Evolutionary conservation across 2,888 invertebrate species (phyloP), one percentile per base, ranked within the genome.

Genomic region (Acleris cristana): DNA sequence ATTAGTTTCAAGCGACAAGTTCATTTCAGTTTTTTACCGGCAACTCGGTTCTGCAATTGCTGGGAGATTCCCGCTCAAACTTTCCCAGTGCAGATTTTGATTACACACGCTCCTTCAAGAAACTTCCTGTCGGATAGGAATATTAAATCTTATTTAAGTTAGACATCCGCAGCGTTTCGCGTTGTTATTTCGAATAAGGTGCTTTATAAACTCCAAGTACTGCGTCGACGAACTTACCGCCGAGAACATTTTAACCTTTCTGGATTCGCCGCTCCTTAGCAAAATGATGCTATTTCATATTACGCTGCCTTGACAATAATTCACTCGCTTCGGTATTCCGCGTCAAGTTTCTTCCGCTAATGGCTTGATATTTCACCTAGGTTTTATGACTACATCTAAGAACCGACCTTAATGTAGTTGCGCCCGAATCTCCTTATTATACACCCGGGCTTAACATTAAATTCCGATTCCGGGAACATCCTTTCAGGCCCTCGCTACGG

Each of bases 71-170:
- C 83, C 80, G 85, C 80, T 72, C 81, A 86, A 91, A 92, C 84
- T 92, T 90, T 82, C 78, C 76, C 85, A 82, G 81, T 89, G 90
- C 88, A 89, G 89, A 90, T 92, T 92, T 91, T 92, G 91, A 92
- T 92, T 92, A 92, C 91, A 92, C 86, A 90, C 91, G 90, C 90
- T 92, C 85, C 87, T 89, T 87, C 84, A 85, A 83, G 83, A 88
- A 92, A 88, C 88, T 92, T 89, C 86, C 84, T 86, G 85, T 79
- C 80, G 87, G 90, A 89, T 90, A 87, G 86, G 91, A 92, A 92
- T 92, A 92, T 92, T 92, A 92, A 92, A 92, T 92, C 90, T 89
- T 91, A 91, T 92, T 92, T 92, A 91, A 92, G 86, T 92, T 91
- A 90, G 90, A 90, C 89, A 89, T 89, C 87, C 85, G 84, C 84